A percentile compares a stretch with the other conserved stretches of the same genome.
Conservation (phyloP, 2,797 vertebrate species). For the Delichon dasypus region DNA sequence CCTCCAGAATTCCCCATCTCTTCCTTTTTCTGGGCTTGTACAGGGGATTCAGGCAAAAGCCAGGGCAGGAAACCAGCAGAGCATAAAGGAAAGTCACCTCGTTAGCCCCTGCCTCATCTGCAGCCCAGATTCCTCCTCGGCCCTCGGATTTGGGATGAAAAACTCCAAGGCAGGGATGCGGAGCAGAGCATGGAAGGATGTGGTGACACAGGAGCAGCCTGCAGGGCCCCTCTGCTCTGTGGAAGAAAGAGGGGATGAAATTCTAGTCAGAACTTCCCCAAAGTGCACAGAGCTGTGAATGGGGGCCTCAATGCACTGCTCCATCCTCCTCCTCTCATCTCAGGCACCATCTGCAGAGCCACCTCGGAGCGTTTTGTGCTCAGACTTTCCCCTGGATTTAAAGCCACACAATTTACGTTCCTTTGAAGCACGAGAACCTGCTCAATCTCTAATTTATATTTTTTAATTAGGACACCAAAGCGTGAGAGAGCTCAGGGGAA, state of each 20-base stretch:
- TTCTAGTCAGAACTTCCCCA: background rate
- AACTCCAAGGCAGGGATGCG: background rate
- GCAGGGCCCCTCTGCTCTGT: background rate
- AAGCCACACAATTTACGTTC: background rate
- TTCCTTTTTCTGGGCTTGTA: background rate
- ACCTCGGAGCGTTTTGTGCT: background rate
- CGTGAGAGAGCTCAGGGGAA: conserved; percentile 31
- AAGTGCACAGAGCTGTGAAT: background rate
- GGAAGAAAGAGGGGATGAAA: background rate
- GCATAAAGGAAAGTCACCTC: background rate
- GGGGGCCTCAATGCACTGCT: background rate
- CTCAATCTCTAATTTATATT: conserved; percentile 49
- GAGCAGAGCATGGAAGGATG: background rate
- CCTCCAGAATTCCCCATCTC: background rate
- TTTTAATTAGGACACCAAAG: conserved; percentile 63
- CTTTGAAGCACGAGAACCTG: background rate
- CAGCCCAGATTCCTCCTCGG: background rate
- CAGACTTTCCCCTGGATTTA: background rate
- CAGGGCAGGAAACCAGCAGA: background rate
- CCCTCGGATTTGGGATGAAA: background rate
- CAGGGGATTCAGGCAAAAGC: background rate
- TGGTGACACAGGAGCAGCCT: background rate
- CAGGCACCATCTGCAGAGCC: rapidly evolving
- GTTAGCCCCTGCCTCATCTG: background rate
- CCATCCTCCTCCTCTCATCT: background rate